Conservation (phyloP, 2,113 vertebrate species). For the Synodontis membranacea region DNA sequence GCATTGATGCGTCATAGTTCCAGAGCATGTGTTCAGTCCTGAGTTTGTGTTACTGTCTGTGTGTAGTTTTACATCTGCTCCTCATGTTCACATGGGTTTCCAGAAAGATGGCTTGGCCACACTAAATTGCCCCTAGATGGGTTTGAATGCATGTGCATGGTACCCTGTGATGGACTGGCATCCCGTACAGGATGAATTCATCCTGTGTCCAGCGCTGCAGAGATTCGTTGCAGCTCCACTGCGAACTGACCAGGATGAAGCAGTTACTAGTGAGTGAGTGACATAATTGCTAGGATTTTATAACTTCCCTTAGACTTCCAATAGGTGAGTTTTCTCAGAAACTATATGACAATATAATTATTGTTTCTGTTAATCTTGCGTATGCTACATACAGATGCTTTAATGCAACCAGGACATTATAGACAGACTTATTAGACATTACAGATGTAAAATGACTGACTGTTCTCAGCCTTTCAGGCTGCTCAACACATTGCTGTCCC, state of each 20-base stretch:
- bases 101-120: not conserved
- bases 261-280: not conserved
- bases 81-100: not conserved
- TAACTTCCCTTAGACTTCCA: not conserved
- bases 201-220: not conserved
- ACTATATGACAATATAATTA: too few relatives aligned
- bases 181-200: not conserved
- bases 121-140: not conserved
- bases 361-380: not conserved
- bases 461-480: not conserved
- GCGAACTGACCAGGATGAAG: not conserved
- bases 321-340: not conserved
- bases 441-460: not conserved
- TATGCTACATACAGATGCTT: not conserved
- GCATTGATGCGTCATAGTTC: not conserved
- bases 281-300: not conserved
- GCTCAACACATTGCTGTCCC: not conserved
- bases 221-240: not conserved
- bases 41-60: not conserved
- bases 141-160: not conserved
- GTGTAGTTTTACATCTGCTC: not conserved
- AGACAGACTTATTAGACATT: not conserved
- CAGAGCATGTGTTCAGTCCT: not conserved
- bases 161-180: not conserved
- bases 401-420: not conserved